Conservation (phyloP, 2,113 vertebrate genomes). For the Scopus umbretta region DNA sequence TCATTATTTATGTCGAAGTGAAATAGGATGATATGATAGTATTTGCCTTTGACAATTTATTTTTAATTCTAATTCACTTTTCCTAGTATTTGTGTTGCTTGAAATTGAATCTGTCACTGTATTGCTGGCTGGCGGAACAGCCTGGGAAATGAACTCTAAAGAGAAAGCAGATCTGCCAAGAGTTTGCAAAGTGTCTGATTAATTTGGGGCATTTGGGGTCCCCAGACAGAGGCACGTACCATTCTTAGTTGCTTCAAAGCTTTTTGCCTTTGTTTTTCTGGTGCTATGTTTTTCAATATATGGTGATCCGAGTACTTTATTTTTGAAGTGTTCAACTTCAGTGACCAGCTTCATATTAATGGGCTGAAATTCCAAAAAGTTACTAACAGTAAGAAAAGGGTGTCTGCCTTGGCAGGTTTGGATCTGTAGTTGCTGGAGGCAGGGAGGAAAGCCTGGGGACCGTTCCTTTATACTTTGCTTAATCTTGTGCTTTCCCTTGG, state of each 20-base stretch:
- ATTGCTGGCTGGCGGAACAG: neutral
- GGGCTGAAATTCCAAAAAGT: neutral
- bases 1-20: neutral
- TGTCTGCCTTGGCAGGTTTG: neutral
- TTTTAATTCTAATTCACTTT: slow-evolving; percentile 4
- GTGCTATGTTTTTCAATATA: neutral
- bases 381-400: neutral
- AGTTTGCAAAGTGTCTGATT: neutral
- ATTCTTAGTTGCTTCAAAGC: neutral
- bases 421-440: neutral
- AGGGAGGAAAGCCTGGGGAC: neutral
- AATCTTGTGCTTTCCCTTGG: neutral
- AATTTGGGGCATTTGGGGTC: neutral
- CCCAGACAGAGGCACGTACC: neutral
- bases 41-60: neutral
- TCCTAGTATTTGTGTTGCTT: neutral
- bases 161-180: neutral
- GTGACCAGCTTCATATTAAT: neutral
- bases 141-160: neutral
- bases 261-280: neutral
- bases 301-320: neutral
- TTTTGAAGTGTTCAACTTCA: neutral
- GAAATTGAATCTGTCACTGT: neutral
- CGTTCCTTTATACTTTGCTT: neutral
- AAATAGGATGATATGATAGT: neutral